Base-by-base conservation (phyloP, 2,797 vertebrate species). In the Chloroceryle amazona region DNA sequence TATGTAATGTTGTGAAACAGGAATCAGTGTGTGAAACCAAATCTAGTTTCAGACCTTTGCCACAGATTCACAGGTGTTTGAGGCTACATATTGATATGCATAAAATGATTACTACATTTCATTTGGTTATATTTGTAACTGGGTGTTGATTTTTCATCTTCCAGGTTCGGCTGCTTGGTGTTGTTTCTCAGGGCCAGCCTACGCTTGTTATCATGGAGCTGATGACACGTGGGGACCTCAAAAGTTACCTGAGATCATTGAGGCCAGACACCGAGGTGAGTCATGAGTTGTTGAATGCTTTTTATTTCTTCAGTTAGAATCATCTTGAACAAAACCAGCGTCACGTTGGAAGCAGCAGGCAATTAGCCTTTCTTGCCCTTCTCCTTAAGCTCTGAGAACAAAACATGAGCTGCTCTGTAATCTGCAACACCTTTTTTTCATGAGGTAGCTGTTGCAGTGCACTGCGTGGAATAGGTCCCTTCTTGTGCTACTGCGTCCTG, bases 201-300 rank as follows among this genome's bases (percentile, higher is more conserved):
- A 99, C 99, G 1, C 97, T 99, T 97, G 99, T 99, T 97, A 99
- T 99, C 96, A 99, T 99, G 99, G 99, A 99, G 96, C 98, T 99
- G 97, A 99, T 99, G 99, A 99, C 99, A 16, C 98, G 99, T 6
- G 99, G 99, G 9, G 99, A 99, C 96, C 99, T 99, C 92, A 99
- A 99, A 98, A 99, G 99, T 97, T 98, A 99, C 94, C 98, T 99
- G 97, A 98, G 99, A 79, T 99, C 99, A 25, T 97, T 99, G 58
- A 98, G 99, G 52, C 99, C 99, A 15, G 99, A 99, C 96, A 95
- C 97, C 7, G 99, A 99, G 98, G 99, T 99, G 97, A 97, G 98
- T 94, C 57, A 78, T 8, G 39, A 90, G 49, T 8, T 62, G 41
- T 46, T 91, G 68, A 33, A 33, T 90, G 5, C 44, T 66, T 39